These are phyloP conservation scores for Uria lomvia DNA, from an alignment of 2,113 vertebrate genomes.

Conservation along the genomic window DNA sequence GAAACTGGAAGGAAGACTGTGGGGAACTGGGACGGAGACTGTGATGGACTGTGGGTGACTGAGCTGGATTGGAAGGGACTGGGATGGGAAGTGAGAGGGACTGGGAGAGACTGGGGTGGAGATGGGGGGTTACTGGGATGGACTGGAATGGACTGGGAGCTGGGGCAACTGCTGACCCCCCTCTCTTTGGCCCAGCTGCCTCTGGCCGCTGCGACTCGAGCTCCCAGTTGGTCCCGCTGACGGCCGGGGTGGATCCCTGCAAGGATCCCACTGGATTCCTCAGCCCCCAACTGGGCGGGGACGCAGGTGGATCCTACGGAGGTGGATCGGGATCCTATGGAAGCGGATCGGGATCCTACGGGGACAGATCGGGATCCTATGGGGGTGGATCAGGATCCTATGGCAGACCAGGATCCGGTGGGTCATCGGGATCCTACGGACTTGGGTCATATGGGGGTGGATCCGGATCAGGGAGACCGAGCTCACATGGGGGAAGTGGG, in stretches of 20 bases:
- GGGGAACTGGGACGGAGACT: not conserved
- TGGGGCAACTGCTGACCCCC: not conserved
- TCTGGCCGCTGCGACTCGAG: constrained; percentile 46
- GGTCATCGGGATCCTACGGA: not conserved
- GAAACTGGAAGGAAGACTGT: not conserved
- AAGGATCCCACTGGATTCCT: not conserved
- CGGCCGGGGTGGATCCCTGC: not conserved
- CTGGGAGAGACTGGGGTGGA: not conserved
- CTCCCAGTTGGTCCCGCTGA: constrained; percentile 60
- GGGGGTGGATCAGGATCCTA: not conserved
- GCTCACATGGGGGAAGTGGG: not conserved
- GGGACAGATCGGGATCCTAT: too few relatives aligned
- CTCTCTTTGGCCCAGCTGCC: not conserved
- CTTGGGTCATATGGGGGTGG: not conserved
- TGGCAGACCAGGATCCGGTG: not conserved
- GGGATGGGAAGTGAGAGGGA: not conserved
- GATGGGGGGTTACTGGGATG: not conserved
- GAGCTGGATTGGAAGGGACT: not conserved
- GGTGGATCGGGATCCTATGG: not conserved
- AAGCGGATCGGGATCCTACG: not conserved
- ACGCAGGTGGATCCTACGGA: not conserved
- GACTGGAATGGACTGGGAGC: not conserved
- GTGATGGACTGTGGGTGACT: not conserved
- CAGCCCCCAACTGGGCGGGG: not conserved
- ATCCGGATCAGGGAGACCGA: not conserved